These are phyloP conservation scores for Thomomys bottae DNA, from an alignment of 2,113 vertebrate genomes.

Conservation along the genomic window DNA sequence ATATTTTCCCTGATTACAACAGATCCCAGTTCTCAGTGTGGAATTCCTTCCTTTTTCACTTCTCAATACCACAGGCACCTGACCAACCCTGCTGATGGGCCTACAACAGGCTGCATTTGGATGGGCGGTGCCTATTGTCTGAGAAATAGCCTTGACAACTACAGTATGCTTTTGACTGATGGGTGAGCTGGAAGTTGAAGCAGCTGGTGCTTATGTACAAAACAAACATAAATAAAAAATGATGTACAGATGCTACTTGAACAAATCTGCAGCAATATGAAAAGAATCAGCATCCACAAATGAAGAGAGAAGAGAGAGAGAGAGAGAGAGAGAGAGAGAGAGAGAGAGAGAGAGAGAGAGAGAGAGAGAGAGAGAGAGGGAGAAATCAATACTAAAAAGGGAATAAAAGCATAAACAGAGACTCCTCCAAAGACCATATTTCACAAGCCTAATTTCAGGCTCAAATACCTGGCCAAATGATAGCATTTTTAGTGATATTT, in stretches of 20 bases:
- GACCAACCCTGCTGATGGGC: background rate
- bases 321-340: too few species aligned
- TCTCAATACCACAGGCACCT: background rate
- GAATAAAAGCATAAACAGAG: constrained; percentile 26
- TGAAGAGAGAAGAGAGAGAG: constrained; percentile 51
- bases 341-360: too few species aligned
- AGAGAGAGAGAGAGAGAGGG: too few species aligned
- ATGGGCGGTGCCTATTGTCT: background rate
- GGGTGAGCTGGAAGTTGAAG: constrained; percentile 30
- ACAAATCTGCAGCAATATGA: constrained; percentile 58
- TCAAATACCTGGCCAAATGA: constrained; percentile 25
- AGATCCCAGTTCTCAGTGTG: background rate
- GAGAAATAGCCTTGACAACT: background rate
- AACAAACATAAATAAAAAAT: constrained; percentile 78
- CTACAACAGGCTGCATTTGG: background rate
- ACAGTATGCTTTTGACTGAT: background rate
- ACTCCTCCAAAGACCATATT: constrained; percentile 38
- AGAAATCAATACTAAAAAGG: constrained; percentile 62
- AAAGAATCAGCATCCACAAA: constrained; percentile 49
- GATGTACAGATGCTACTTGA: constrained; percentile 62
- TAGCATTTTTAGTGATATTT: constrained; percentile 1
- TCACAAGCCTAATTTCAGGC: constrained; percentile 60
- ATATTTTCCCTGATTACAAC: background rate
- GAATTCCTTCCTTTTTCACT: background rate
- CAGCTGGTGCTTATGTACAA: constrained; percentile 71